These are phyloP conservation scores for Hyalella azteca DNA, from an alignment of 2,888 invertebrate species.

Conservation along the genomic window DNA sequence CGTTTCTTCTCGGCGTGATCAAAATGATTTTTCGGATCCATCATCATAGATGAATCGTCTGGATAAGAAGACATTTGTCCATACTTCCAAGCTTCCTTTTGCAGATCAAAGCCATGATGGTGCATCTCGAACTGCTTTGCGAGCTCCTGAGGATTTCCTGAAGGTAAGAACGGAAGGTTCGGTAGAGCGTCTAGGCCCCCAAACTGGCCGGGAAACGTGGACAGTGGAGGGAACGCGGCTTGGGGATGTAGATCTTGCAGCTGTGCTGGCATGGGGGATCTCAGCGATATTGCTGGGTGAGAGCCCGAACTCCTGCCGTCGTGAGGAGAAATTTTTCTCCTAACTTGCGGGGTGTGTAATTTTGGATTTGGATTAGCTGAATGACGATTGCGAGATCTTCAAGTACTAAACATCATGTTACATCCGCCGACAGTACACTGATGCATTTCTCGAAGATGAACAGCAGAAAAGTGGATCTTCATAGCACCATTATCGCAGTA, in stretches of 20 bases:
- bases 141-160: slow-evolving; percentile 51
- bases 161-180: slow-evolving; percentile 69
- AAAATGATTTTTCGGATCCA: slow-evolving; percentile 22
- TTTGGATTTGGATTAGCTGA: slow-evolving; percentile 99
- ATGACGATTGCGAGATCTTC: slow-evolving; percentile 93
- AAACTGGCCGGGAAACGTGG: slow-evolving; percentile 54
- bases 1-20: slow-evolving; percentile 44
- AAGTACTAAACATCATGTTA: slow-evolving; percentile 98
- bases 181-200: slow-evolving; percentile 62
- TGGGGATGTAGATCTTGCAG: slow-evolving; percentile 52
- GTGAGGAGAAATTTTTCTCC: slow-evolving; percentile 92
- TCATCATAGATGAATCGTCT: slow-evolving; percentile 38
- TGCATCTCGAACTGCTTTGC: slow-evolving; percentile 58
- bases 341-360: slow-evolving; percentile 90
- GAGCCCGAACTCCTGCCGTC: slow-evolving; percentile 89
- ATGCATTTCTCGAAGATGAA: slow-evolving; percentile 98
- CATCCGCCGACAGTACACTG: slow-evolving; percentile 98
- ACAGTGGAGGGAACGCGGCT: slow-evolving; percentile 54
- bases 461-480: slow-evolving; percentile 98
- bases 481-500: slow-evolving; percentile 99
- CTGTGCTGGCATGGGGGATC: slow-evolving; percentile 49
- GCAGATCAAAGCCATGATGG: slow-evolving; percentile 55
- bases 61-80: slow-evolving; percentile 46
- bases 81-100: slow-evolving; percentile 55
- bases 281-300: slow-evolving; percentile 68